A percentile compares a stretch with the other conserved stretches of the same genome.
These are phyloP conservation scores for Stichodactyla mertensii DNA, from an alignment of 64 coral and sea anemone genomes.

Conservation along the genomic window DNA sequence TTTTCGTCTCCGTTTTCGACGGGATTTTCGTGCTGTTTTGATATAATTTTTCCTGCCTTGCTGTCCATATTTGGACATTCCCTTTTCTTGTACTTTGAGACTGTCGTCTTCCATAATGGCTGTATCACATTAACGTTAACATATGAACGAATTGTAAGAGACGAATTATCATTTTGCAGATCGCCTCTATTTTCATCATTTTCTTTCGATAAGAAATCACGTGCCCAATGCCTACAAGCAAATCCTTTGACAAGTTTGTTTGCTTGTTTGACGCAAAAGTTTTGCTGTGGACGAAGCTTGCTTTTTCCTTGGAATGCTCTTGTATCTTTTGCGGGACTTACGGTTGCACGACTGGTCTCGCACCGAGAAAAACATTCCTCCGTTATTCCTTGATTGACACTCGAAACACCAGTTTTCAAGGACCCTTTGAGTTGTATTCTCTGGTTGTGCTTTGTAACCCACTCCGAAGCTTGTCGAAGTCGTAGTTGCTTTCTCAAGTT, in stretches of 20 bases:
- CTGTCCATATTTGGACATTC: neutral
- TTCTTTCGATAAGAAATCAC: conserved; percentile 37
- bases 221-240: conserved; percentile 71
- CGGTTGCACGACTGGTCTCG: neutral
- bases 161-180: neutral
- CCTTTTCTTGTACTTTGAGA: neutral
- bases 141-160: conserved; percentile 8
- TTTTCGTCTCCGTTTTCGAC: neutral
- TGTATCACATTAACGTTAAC: conserved; percentile 10
- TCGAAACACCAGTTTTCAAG: conserved; percentile 31
- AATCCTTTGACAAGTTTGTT: conserved; percentile 72
- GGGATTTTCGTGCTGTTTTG: neutral
- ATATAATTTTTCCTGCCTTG: neutral
- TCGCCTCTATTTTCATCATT: neutral
- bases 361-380: neutral
- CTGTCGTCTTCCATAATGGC: neutral
- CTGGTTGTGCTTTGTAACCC: conserved; percentile 64
- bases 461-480: conserved; percentile 50
- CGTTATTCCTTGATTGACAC: neutral
- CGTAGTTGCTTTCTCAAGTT: conserved; percentile 46
- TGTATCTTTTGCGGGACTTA: neutral
- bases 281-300: neutral
- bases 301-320: neutral
- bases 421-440: conserved; percentile 44
- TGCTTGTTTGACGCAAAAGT: neutral